Conservation (phyloP, 2,113 vertebrate genomes). For the Mungos mungo region DNA sequence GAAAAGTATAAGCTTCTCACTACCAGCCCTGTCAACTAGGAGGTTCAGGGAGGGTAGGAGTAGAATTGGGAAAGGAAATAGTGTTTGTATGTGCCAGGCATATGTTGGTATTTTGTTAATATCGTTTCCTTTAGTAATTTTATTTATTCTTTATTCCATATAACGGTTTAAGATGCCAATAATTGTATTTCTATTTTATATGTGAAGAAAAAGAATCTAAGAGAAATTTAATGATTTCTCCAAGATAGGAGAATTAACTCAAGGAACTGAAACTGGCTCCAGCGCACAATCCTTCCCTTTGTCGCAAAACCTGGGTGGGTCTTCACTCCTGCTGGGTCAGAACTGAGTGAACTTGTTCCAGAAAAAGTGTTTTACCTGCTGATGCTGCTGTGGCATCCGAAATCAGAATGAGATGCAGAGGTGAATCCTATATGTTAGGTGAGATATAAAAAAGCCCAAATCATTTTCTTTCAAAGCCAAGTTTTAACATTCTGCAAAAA, state of each 20-base stretch:
- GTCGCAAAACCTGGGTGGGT: not conserved
- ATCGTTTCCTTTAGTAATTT: not conserved
- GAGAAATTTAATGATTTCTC: not conserved
- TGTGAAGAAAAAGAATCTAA: not conserved
- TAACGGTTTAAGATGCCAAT: not conserved
- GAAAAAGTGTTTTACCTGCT: not conserved
- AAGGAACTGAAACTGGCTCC: not conserved
- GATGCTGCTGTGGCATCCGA: not conserved
- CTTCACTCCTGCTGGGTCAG: not conserved
- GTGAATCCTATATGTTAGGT: not conserved
- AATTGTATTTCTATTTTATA: not conserved
- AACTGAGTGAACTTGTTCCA: not conserved
- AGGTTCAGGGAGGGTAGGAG: not conserved
- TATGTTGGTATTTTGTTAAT: not conserved
- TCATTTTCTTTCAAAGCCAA: not conserved
- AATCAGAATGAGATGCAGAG: not conserved
- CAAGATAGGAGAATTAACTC: not conserved
- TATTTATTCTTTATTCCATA: not conserved
- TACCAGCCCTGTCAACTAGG: not conserved
- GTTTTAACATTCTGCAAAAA: conserved; percentile 20
- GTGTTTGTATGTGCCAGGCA: not conserved
- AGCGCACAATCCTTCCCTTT: not conserved
- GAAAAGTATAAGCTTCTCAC: not conserved
- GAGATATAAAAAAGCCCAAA: not conserved
- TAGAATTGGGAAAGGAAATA: not conserved